Base-by-base conservation (phyloP, 2,888 invertebrate genomes). In the Drosophila anceps region DNA sequence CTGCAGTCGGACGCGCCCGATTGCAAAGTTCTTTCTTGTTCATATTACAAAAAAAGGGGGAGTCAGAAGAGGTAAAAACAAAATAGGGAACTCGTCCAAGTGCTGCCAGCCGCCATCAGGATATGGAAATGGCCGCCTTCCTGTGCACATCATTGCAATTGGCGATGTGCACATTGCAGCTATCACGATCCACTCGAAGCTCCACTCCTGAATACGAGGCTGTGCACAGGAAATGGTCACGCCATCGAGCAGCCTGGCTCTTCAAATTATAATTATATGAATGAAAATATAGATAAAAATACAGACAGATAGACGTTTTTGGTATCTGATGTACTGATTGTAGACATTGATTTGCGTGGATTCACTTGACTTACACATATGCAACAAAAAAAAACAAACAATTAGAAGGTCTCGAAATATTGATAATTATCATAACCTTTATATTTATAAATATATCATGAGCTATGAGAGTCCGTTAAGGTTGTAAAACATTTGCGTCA, bases 81-180 rank as follows among this genome's bases (percentile, higher is more conserved):
- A 51, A 57, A 20, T 37, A 20, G 27, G 12, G 53, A 58, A 33
- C 48, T 43, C 60, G 51, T n/a, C 58, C 61, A 65, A 77, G 44
- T 59, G 54, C 60, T 39, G 62, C 46, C 35, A 37, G 37, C 53
- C 37, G 35, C 10, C 53, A 27, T 41, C 60, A 33, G 82, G 58
- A 82, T 67, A 76, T 69, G 64, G 66, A 84, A 80, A 80, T 84
- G 79, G 70, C 53, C 77, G 41, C 27, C 71, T 71, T 81, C 79
- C 82, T 66, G 57, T 64, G 69, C 66, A 55, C 73, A 69, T 73
- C 73, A 69, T 55, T 66, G 62, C 73, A 77, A 73, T 76, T 72
- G 72, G 37, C 61, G 48, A 24, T 59, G 65, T 43, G 55, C 71
- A 60, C 67, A 55, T 68, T 59, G 73, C 46, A 43, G 41, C 57